Evolutionary conservation across 2,113 vertebrate genomes (phyloP).

Genomic region (Microcebus jonahi): DNA sequence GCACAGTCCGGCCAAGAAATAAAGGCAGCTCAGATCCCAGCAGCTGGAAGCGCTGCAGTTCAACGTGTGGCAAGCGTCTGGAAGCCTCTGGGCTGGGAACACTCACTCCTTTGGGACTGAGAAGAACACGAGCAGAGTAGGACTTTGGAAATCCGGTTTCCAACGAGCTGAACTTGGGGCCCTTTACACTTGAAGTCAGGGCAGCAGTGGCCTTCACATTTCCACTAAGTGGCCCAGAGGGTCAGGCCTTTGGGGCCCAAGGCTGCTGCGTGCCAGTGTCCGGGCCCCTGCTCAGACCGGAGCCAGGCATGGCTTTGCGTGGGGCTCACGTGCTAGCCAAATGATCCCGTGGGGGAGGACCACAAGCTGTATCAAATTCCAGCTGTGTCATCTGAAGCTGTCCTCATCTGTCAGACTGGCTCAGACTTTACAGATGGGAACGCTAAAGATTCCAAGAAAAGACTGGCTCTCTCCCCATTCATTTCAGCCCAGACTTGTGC

Average conservation of each 20-base stretch:
- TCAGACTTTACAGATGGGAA: neutral
- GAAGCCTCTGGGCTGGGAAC: neutral
- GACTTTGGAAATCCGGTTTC: slow-evolving; percentile 8
- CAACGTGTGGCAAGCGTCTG: neutral
- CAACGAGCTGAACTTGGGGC: neutral
- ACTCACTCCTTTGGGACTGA: neutral
- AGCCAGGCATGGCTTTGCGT: neutral
- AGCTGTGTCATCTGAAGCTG: neutral
- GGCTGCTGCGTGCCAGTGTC: neutral
- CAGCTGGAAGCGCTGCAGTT: neutral
- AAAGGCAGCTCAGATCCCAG: neutral
- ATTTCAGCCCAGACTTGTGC: slow-evolving; percentile 14
- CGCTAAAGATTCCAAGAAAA: neutral
- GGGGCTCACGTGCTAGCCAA: neutral
- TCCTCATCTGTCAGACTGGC: neutral
- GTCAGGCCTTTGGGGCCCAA: neutral
- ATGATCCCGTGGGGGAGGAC: neutral
- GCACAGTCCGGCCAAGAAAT: slow-evolving; percentile 28
- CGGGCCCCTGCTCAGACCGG: slow-evolving; percentile 3
- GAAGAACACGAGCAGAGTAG: neutral
- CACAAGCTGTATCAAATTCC: neutral
- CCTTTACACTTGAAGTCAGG: neutral
- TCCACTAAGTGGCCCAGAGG: neutral
- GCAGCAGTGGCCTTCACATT: neutral
- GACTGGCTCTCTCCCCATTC: neutral